A percentile compares a stretch with the other conserved stretches of the same genome.
Conservation (phyloP, 2,888 invertebrate genomes). For the Spilarctia lutea region DNA sequence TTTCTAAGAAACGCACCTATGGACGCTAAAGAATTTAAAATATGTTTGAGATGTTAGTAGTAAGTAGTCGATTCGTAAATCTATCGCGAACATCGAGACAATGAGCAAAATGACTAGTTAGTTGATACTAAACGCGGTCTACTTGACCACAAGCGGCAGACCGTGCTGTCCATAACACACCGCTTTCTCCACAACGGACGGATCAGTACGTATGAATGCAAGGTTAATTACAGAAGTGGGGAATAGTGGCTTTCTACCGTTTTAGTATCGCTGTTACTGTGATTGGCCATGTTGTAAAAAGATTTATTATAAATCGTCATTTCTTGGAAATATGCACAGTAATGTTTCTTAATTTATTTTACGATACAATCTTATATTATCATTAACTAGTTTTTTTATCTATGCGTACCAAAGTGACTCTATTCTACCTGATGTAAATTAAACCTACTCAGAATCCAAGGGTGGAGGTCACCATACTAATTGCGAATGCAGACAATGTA, state of each 20-base stretch:
- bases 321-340: background rate
- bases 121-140: slow-evolving; percentile 52
- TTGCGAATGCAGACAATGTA: too few relatives aligned
- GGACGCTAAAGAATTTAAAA: slow-evolving; percentile 48
- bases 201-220: slow-evolving; percentile 52
- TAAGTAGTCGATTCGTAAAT: slow-evolving; percentile 46
- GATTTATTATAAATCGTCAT: slow-evolving; percentile 1
- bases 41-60: slow-evolving; percentile 30
- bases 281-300: slow-evolving; percentile 9
- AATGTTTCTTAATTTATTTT: background rate
- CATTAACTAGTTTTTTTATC: background rate
- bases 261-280: slow-evolving; percentile 27
- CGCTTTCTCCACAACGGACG: slow-evolving; percentile 68
- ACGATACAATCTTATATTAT: background rate
- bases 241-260: slow-evolving; percentile 44
- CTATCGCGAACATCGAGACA: slow-evolving; percentile 45
- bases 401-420: too few relatives aligned
- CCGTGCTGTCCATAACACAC: slow-evolving; percentile 55
- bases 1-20: slow-evolving; percentile 29
- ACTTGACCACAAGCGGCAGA: slow-evolving; percentile 73
- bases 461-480: too few relatives aligned
- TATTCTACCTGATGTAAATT: too few relatives aligned
- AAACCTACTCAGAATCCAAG: too few relatives aligned
- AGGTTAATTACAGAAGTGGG: slow-evolving; percentile 43
- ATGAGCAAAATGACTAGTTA: slow-evolving; percentile 48